phyloP scores from a whole-genome alignment of 2,113 vertebrate species.

The Psilopsiagon aymara region DNA sequence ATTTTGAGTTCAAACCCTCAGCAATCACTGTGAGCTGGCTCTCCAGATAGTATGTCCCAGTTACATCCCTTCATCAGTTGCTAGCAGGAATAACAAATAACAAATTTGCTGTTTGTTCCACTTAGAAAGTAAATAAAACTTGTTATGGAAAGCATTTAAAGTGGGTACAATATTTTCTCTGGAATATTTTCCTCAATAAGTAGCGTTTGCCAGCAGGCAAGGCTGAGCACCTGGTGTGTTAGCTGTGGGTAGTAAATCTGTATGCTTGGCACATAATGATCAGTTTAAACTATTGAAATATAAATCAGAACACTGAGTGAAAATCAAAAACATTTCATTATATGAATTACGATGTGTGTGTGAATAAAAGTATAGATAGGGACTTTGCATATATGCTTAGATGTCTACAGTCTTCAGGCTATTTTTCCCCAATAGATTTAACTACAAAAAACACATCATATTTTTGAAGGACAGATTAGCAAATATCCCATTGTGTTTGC shows the following conservation, averaged over 20 bases:
- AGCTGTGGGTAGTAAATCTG: not conserved
- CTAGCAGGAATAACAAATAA: not conserved
- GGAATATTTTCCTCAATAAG: slow-evolving; percentile 7
- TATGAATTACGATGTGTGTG: not conserved
- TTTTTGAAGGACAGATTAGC: not conserved
- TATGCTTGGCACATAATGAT: not conserved
- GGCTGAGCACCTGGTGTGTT: not conserved
- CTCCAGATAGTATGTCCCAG: not conserved
- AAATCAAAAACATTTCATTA: slow-evolving; percentile 9
- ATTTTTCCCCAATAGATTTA: not conserved
- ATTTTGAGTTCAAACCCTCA: slow-evolving; percentile 6
- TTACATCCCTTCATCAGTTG: slow-evolving; percentile 1
- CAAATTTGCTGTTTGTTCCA: not conserved
- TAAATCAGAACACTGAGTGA: not conserved
- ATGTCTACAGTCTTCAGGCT: not conserved
- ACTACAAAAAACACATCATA: not conserved
- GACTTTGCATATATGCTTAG: not conserved
- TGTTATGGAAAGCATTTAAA: not conserved
- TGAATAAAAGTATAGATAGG: not conserved
- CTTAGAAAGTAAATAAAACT: slow-evolving; percentile 38
- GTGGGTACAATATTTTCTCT: slow-evolving; percentile 1
- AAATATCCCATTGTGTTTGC: not conserved
- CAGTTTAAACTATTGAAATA: slow-evolving; percentile 18
- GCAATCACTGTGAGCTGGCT: not conserved
- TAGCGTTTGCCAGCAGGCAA: not conserved